Conservation (phyloP, 2,888 invertebrate genomes). For the Cheilosia soror region DNA sequence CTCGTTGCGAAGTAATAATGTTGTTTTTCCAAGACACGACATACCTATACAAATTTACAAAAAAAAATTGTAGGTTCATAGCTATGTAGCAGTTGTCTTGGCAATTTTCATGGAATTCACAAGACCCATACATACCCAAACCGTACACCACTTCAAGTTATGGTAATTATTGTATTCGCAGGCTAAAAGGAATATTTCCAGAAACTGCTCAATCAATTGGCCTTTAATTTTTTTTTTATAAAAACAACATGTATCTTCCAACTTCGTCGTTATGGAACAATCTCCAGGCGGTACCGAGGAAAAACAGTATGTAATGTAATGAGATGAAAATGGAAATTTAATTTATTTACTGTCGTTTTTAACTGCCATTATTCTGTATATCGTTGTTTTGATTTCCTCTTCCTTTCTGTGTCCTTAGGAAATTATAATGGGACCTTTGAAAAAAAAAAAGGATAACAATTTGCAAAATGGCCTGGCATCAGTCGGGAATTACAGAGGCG, state of each 20-base stretch:
- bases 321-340: conserved; percentile 16
- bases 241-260: background rate
- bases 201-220: background rate
- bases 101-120: background rate
- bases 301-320: background rate
- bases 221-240: background rate
- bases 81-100: background rate
- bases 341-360: conserved; percentile 9
- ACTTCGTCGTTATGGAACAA: background rate
- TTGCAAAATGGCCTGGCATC: too few relatives aligned
- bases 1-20: conserved; percentile 4
- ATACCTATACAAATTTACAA: background rate
- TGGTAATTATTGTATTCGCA: background rate
- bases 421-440: too few relatives aligned
- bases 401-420: too few relatives aligned
- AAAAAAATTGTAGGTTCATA: too few relatives aligned
- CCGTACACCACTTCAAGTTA: background rate
- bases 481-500: too few relatives aligned
- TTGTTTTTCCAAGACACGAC: background rate
- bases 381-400: background rate
- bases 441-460: too few relatives aligned
- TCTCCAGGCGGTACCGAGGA: conserved; percentile 9
- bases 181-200: background rate
- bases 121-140: too few relatives aligned
- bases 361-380: background rate